phyloP scores from a whole-genome alignment of 2,888 invertebrate species.

The Drosophila paracracens region DNA sequence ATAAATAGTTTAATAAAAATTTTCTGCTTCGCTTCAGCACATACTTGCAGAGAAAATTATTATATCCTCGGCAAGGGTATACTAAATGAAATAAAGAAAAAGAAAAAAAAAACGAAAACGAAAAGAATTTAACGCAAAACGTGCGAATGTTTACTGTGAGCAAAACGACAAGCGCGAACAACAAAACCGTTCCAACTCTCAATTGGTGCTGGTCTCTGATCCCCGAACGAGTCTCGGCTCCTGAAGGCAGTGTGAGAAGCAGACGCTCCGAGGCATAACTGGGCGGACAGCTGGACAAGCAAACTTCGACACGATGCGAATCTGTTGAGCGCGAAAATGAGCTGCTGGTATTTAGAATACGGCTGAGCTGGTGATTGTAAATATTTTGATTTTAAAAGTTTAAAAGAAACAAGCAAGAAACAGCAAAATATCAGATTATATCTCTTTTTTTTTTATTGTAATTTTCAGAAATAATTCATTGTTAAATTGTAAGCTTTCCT shows the following conservation, averaged over 20 bases:
- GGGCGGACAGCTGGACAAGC: conserved; percentile 28
- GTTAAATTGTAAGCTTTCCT: background rate
- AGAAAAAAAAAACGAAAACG: background rate
- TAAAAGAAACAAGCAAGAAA: background rate
- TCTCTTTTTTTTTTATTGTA: background rate
- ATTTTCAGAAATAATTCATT: background rate
- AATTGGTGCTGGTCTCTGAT: conserved; percentile 8
- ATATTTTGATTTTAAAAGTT: background rate
- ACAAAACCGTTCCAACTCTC: background rate
- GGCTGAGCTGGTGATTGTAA: background rate
- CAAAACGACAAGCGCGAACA: conserved; percentile 32
- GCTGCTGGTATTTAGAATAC: conserved; percentile 13
- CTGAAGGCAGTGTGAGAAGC: conserved; percentile 15
- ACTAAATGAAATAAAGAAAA: background rate
- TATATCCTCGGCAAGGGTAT: background rate
- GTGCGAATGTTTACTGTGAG: conserved; percentile 74
- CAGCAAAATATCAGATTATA: background rate
- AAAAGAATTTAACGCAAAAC: conserved; percentile 71
- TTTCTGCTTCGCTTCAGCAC: background rate
- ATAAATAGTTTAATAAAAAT: background rate
- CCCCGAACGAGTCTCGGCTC: background rate
- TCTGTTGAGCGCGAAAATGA: conserved; percentile 16
- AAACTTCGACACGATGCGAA: conserved; percentile 17
- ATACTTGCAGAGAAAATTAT: background rate
- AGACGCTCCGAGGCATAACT: conserved; percentile 32